These are phyloP conservation scores for Rhynchopsitta pachyrhyncha DNA, from an alignment of 2,113 vertebrate species.

Conservation along the genomic window DNA sequence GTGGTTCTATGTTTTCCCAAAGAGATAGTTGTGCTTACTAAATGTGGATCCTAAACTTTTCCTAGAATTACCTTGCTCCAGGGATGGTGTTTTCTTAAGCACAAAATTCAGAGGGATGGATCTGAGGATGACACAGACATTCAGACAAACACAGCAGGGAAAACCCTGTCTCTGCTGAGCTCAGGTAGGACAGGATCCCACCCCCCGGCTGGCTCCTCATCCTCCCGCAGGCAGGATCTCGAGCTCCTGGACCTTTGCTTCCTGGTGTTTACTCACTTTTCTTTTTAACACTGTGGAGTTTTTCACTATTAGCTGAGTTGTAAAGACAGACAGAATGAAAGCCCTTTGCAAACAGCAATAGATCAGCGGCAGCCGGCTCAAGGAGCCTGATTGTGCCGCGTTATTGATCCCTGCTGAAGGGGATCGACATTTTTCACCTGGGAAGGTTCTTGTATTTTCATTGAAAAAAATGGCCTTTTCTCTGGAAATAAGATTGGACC, in stretches of 20 bases:
- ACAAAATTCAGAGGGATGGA: neutral
- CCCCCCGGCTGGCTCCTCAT: neutral
- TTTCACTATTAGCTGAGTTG: neutral
- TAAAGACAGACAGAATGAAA: neutral
- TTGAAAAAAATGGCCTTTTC: neutral
- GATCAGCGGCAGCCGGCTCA: neutral
- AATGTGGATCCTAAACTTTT: neutral
- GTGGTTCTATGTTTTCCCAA: neutral
- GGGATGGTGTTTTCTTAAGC: neutral
- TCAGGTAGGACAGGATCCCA: neutral
- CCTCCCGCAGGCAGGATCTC: fast-evolving
- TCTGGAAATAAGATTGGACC: neutral
- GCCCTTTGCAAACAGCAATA: slow-evolving; percentile 30
- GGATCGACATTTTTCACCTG: slow-evolving; percentile 13
- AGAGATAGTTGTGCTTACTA: neutral
- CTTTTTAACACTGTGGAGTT: neutral
- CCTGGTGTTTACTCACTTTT: neutral
- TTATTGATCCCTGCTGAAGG: slow-evolving; percentile 42
- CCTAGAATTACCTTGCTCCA: neutral
- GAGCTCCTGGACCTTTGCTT: neutral
- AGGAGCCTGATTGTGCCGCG: neutral
- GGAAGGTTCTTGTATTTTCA: neutral
- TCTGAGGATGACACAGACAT: neutral
- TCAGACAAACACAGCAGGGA: neutral
- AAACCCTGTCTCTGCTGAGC: neutral